Evolutionary conservation across 2,113 vertebrate species (phyloP).

Genomic region (Loxodonta africana): DNA sequence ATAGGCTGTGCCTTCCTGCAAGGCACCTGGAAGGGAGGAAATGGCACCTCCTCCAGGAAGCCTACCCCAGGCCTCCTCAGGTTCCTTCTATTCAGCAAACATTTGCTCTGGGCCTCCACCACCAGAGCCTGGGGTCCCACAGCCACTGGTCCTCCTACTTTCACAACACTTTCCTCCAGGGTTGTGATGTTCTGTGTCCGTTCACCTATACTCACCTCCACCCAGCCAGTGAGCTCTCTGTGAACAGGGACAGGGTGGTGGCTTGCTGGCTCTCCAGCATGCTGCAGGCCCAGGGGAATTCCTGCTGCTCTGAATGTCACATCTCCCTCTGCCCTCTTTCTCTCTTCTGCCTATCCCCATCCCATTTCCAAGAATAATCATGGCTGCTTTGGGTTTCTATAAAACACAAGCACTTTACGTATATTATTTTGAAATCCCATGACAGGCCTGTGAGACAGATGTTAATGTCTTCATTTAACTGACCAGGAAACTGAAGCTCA

Average conservation of each 20-base stretch:
- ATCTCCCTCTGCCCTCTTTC: background rate
- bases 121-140: background rate
- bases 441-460: background rate
- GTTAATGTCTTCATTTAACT: conserved; percentile 1
- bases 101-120: background rate
- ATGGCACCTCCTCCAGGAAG: background rate
- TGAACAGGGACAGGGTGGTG: background rate
- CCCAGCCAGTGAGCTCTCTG: background rate
- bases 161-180: background rate
- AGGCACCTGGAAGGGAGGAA: background rate
- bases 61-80: background rate
- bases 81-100: background rate
- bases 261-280: background rate
- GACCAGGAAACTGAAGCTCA: conserved; percentile 45
- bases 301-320: background rate
- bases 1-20: background rate
- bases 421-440: conserved; percentile 14
- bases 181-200: background rate
- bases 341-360: background rate
- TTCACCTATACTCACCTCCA: background rate
- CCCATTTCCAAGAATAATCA: background rate
- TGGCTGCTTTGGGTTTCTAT: background rate
- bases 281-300: background rate
- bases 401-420: background rate
- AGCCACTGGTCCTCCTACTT: background rate